Evolutionary conservation across 2,797 vertebrate genomes (phyloP).

Genomic region (Phaenicophaeus curvirostris): DNA sequence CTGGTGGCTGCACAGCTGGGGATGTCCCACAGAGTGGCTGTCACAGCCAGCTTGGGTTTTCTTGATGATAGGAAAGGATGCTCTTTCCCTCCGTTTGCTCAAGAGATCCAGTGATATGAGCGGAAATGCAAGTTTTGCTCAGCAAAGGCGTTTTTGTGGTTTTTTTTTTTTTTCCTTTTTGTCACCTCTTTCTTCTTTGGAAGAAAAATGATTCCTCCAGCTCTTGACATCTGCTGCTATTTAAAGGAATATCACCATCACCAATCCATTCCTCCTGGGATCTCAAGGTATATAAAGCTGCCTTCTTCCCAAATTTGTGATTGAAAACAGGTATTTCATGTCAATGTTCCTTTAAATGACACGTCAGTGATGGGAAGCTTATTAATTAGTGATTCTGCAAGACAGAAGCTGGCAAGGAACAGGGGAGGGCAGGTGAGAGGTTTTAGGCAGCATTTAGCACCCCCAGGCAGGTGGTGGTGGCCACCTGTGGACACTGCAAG

Average conservation of each 20-base stretch:
- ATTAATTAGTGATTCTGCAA: not conserved
- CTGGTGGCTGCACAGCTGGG: not conserved
- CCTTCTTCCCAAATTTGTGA: not conserved
- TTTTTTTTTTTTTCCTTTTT: not conserved
- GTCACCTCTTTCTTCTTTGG: not conserved
- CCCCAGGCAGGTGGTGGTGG: not conserved
- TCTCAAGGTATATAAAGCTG: conserved; percentile 11
- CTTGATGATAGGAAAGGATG: not conserved
- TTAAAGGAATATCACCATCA: conserved; percentile 40
- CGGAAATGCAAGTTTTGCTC: not conserved
- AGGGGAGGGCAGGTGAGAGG: not conserved
- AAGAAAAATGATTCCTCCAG: conserved; percentile 17
- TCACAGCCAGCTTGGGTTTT: not conserved
- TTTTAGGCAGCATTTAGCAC: not conserved
- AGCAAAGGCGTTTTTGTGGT: not conserved
- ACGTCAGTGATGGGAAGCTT: not conserved
- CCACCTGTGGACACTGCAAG: not conserved
- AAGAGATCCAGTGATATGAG: fast-evolving
- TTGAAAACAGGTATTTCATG: not conserved
- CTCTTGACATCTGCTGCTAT: conserved; percentile 37
- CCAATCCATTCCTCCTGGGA: not conserved
- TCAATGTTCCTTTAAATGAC: not conserved
- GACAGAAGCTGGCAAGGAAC: not conserved
- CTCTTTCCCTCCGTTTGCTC: not conserved
- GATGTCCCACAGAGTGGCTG: fast-evolving